Evolutionary conservation across 2,797 vertebrate species (phyloP).

Genomic region (Sebastes aleutianus): DNA sequence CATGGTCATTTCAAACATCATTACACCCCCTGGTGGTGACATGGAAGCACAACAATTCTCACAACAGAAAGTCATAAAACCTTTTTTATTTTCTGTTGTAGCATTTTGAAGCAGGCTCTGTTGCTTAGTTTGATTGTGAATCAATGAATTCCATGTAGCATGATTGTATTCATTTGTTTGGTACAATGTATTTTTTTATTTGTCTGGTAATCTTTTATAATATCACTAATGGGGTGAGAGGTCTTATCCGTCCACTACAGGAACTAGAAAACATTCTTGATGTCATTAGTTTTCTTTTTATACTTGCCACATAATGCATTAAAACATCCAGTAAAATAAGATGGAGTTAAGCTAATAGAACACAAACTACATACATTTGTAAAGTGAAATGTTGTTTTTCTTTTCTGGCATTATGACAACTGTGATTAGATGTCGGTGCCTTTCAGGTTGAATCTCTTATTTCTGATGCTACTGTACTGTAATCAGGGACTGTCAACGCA

Average conservation of each 20-base stretch:
- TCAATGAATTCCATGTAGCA: conserved; percentile 60
- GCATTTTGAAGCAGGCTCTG: conserved; percentile 24
- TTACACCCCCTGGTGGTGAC: conserved; percentile 56
- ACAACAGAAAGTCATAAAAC: conserved; percentile 1
- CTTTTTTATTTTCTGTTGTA: neutral
- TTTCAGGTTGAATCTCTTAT: conserved; percentile 66
- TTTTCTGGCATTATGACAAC: conserved; percentile 56
- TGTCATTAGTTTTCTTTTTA: conserved; percentile 50
- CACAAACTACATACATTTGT: conserved; percentile 28
- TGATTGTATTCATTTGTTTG: conserved; percentile 57
- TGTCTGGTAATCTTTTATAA: conserved; percentile 57
- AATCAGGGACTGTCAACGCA: conserved; percentile 64
- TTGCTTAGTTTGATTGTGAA: conserved; percentile 29
- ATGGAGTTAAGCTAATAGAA: neutral
- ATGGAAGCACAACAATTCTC: conserved; percentile 66
- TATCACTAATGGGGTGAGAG: conserved; percentile 37
- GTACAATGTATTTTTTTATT: conserved; percentile 60
- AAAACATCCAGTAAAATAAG: conserved; percentile 21
- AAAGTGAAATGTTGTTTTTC: conserved; percentile 31
- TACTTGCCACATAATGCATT: conserved; percentile 46
- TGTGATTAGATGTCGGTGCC: conserved; percentile 75
- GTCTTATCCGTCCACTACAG: conserved; percentile 41
- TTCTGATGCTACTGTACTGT: conserved; percentile 70
- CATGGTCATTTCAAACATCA: conserved; percentile 14
- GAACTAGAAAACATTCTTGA: conserved; percentile 45